These are phyloP conservation scores for Schrankia costaestrigalis DNA, from an alignment of 2,888 invertebrate species.

Conservation along the genomic window DNA sequence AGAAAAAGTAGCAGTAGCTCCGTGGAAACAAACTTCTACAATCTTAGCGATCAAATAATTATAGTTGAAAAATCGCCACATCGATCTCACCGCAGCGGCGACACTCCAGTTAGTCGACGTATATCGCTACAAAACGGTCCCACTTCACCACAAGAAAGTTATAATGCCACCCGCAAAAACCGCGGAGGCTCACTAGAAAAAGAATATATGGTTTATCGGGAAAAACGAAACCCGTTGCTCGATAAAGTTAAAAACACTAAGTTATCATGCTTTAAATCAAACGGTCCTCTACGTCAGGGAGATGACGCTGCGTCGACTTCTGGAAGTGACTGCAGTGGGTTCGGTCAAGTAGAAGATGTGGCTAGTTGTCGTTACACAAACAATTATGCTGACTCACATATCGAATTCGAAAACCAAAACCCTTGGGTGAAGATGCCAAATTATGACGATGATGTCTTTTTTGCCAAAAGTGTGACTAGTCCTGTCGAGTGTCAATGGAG, in stretches of 20 bases:
- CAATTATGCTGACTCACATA: constrained; percentile 60
- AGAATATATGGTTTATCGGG: constrained; percentile 80
- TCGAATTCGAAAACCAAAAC: constrained; percentile 75
- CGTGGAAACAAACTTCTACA: constrained; percentile 85
- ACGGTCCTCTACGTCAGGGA: constrained; percentile 72
- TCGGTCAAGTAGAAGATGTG: constrained; percentile 69
- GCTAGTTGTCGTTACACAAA: constrained; percentile 57
- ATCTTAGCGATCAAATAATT: constrained; percentile 82
- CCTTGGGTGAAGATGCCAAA: constrained; percentile 74
- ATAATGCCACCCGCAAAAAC: constrained; percentile 71
- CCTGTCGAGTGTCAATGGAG: constrained; percentile 64
- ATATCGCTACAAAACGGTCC: constrained; percentile 70
- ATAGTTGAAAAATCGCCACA: constrained; percentile 81
- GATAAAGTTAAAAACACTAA: constrained; percentile 86
- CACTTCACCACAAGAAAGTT: constrained; percentile 70
- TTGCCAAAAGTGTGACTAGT: constrained; percentile 58
- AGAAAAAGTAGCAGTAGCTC: constrained; percentile 83
- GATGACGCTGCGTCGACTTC: constrained; percentile 76
- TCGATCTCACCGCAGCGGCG: constrained; percentile 60
- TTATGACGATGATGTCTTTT: constrained; percentile 76
- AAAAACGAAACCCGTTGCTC: constrained; percentile 85
- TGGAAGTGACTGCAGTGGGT: constrained; percentile 77
- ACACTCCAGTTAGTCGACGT: constrained; percentile 65
- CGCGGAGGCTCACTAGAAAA: constrained; percentile 78
- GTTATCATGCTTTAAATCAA: constrained; percentile 84